Evolutionary conservation across 2,797 vertebrate genomes (phyloP).

Genomic region (Pachyuromys duprasi): DNA sequence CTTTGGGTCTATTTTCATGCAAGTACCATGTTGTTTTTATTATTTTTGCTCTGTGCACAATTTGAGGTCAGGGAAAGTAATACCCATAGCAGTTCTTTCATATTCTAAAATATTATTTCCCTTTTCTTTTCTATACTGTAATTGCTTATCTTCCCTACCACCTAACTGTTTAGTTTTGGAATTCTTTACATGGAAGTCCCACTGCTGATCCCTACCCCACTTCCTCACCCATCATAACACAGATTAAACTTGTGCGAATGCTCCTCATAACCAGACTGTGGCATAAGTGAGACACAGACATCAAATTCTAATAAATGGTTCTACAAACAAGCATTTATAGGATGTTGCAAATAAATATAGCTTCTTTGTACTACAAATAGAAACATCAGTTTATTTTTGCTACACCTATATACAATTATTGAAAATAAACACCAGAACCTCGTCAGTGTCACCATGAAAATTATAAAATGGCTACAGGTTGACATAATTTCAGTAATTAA

Average conservation of each 20-base stretch:
- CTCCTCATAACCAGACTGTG: not conserved
- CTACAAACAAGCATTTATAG: conserved; percentile 14
- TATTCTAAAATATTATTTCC: not conserved
- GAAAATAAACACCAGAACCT: conserved; percentile 68
- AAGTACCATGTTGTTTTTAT: not conserved
- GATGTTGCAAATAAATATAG: not conserved
- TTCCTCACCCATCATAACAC: not conserved
- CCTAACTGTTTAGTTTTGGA: not conserved
- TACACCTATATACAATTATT: conserved; percentile 60
- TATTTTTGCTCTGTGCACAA: not conserved
- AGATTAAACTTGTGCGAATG: not conserved
- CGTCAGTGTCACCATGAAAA: conserved; percentile 55
- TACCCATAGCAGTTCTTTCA: not conserved
- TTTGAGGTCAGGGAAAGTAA: not conserved
- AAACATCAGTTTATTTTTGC: conserved; percentile 62
- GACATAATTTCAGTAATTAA: conserved; percentile 2
- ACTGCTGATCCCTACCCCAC: not conserved
- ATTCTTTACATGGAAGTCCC: not conserved
- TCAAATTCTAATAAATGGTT: not conserved
- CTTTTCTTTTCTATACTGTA: not conserved
- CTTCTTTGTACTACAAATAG: not conserved
- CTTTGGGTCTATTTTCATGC: not conserved
- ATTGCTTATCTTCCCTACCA: not conserved
- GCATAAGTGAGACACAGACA: not conserved
- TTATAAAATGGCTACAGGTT: not conserved